A percentile compares a stretch with the other conserved stretches of the same genome.
Conservation (phyloP, 1,140 invertebrate genomes). For the Rhagoletis pomonella region DNA sequence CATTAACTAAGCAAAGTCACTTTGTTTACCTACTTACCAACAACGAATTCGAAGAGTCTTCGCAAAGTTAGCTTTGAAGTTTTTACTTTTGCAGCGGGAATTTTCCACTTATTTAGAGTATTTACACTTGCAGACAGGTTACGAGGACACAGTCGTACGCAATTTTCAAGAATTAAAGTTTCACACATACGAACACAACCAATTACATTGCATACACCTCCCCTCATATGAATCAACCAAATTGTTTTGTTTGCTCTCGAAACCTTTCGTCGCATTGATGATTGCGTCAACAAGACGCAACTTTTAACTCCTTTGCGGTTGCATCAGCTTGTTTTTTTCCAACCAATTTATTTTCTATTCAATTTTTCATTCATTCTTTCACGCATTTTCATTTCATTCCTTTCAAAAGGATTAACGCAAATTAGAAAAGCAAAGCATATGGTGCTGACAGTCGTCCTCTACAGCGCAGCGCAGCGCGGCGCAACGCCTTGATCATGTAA, state of each 20-base stretch:
- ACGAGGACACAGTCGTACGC: background rate
- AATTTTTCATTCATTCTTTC: background rate
- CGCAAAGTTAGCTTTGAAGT: constrained; percentile 34
- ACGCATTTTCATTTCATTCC: background rate
- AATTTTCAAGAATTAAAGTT: background rate
- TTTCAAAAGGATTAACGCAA: constrained; percentile 44
- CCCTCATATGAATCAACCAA: background rate
- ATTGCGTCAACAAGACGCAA: background rate
- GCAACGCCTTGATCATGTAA: background rate
- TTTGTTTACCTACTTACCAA: constrained; percentile 27
- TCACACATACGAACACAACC: too few species aligned
- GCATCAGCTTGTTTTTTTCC: constrained; percentile 47
- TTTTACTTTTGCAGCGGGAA: background rate
- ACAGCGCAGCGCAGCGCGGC: too few species aligned
- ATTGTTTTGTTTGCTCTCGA: background rate
- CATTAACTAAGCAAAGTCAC: background rate
- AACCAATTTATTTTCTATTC: constrained; percentile 25
- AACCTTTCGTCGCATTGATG: background rate
- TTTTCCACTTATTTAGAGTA: constrained; percentile 12
- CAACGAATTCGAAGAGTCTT: constrained; percentile 31
- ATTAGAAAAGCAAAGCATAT: constrained; percentile 41
- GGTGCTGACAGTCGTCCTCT: background rate
- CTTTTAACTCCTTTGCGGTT: constrained; percentile 12
- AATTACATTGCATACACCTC: too few species aligned
- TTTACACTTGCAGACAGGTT: background rate